Conservation (phyloP, 2,888 invertebrate genomes). For the Drosophila siamana region DNA sequence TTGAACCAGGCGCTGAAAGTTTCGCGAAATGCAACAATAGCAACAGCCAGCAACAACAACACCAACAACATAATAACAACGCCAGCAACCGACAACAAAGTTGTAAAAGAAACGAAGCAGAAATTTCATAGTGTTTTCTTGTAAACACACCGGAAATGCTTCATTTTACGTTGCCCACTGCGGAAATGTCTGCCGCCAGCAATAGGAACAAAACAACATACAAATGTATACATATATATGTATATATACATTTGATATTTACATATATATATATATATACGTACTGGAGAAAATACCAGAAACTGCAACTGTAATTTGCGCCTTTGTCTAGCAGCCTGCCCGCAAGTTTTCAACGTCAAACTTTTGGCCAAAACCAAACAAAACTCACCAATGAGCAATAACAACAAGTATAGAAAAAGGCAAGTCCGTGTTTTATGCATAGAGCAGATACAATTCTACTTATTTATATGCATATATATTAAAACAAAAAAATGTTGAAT, state of each 20-base stretch:
- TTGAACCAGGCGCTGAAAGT: slow-evolving; percentile 55
- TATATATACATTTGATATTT: slow-evolving; percentile 15
- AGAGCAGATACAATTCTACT: slow-evolving; percentile 29
- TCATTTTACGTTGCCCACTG: slow-evolving; percentile 65
- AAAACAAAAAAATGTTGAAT: slow-evolving; percentile 59
- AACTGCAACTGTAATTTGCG: slow-evolving; percentile 72
- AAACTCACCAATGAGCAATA: slow-evolving; percentile 30
- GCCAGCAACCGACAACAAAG: slow-evolving; percentile 38
- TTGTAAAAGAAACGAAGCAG: slow-evolving; percentile 47
- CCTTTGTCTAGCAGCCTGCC: slow-evolving; percentile 69
- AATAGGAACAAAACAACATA: slow-evolving; percentile 31
- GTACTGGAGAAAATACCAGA: slow-evolving; percentile 52
- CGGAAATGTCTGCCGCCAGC: slow-evolving; percentile 62
- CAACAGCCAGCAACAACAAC: slow-evolving; percentile 27
- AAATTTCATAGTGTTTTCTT: slow-evolving; percentile 53
- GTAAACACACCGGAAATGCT: slow-evolving; percentile 74
- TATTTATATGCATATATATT: slow-evolving; percentile 20
- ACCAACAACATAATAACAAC: slow-evolving; percentile 33
- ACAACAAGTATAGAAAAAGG: slow-evolving; percentile 30
- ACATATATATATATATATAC: slow-evolving; percentile 8
- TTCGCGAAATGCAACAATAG: slow-evolving; percentile 60
- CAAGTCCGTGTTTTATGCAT: slow-evolving; percentile 25
- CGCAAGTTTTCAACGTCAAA: slow-evolving; percentile 63
- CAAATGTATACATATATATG: slow-evolving; percentile 10
- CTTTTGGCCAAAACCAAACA: slow-evolving; percentile 58